Conservation (phyloP, 2,797 vertebrate genomes). For the Anguilla pacifica region DNA sequence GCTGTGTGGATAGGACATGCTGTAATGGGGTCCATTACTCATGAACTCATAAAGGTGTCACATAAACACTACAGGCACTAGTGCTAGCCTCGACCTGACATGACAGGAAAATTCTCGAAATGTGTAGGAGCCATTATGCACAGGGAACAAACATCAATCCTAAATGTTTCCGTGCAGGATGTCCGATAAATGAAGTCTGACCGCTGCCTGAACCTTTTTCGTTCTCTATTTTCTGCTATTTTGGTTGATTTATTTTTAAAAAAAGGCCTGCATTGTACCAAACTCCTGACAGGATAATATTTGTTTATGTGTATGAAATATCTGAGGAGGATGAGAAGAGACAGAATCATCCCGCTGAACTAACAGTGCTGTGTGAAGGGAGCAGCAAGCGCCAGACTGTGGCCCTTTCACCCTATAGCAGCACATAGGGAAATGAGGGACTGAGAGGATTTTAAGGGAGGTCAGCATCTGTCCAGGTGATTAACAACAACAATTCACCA, state of each 20-base stretch:
- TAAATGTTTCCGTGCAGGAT: neutral
- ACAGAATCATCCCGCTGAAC: neutral
- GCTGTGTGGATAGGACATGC: neutral
- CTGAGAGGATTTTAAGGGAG: neutral
- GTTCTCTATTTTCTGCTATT: neutral
- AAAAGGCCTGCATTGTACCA: neutral
- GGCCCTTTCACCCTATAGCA: neutral
- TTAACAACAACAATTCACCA: neutral
- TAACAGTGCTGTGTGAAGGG: neutral
- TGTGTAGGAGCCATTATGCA: neutral
- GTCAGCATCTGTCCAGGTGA: neutral
- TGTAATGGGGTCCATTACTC: conserved; percentile 4
- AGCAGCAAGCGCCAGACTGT: neutral
- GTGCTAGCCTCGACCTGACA: neutral
- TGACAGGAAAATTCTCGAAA: neutral
- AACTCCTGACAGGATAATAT: neutral
- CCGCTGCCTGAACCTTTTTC: neutral
- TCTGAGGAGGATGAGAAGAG: neutral
- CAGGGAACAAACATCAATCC: neutral
- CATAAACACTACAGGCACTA: neutral
- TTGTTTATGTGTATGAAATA: neutral
- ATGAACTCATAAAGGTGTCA: conserved; percentile 2
- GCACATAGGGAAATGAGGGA: neutral
- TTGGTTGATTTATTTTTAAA: neutral
- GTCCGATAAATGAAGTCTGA: neutral